These are phyloP conservation scores for Parapsyche elsis DNA, from an alignment of 1,140 invertebrate genomes.

Conservation along the genomic window DNA sequence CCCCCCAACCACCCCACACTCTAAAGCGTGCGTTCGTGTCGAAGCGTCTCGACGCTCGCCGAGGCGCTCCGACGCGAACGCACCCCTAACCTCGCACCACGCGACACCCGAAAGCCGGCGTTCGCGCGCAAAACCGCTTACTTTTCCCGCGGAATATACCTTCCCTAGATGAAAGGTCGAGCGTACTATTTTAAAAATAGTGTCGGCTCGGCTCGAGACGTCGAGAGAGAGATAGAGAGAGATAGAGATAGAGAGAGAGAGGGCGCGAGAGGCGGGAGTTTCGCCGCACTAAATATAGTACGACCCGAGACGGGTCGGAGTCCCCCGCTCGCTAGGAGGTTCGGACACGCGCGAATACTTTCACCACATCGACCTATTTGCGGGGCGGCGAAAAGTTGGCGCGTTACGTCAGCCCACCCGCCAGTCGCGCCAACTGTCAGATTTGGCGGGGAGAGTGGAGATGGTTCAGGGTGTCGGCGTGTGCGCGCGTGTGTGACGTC, in stretches of 20 bases:
- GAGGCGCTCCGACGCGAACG: conserved; percentile 5
- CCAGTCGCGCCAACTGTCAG: background rate
- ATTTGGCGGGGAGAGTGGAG: background rate
- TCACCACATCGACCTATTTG: background rate
- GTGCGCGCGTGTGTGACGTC: background rate
- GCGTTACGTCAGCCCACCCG: conserved; percentile 1
- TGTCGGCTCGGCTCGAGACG: too few relatives aligned
- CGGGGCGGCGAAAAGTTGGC: background rate
- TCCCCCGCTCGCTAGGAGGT: background rate
- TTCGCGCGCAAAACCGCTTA: conserved; percentile 8
- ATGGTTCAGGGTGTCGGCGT: background rate
- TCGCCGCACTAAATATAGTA: conserved; percentile 8
- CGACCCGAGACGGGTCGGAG: too few relatives aligned
- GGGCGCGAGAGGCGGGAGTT: background rate
- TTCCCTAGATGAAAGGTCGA: too few relatives aligned
- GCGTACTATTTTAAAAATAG: background rate
- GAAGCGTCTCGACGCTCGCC: background rate
- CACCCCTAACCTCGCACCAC: background rate
- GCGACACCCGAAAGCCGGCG: background rate
- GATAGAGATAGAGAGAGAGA: too few relatives aligned
- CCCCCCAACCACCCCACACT: background rate
- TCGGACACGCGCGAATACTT: background rate
- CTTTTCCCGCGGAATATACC: too few relatives aligned
- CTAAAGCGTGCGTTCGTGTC: background rate
- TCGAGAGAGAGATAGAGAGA: too few relatives aligned